These are phyloP conservation scores for Drosophila varians DNA, from an alignment of 1,140 invertebrate species.

Conservation along the genomic window DNA sequence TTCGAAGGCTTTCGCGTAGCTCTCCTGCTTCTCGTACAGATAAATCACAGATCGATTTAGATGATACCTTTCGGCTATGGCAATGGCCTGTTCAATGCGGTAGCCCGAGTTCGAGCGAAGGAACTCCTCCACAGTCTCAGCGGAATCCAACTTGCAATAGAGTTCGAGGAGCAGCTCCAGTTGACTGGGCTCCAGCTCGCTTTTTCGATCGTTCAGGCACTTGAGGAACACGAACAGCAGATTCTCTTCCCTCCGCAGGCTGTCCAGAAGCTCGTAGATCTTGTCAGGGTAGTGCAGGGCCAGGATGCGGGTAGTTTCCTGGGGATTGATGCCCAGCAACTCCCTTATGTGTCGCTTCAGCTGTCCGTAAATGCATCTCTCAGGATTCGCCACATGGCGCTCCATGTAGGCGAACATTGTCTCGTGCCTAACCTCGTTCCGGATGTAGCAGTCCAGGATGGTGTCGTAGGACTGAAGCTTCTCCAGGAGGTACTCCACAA, in stretches of 20 bases:
- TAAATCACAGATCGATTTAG: conserved; percentile 82
- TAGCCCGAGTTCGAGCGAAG: conserved; percentile 60
- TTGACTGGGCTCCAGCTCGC: conserved; percentile 84
- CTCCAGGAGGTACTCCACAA: conserved; percentile 84
- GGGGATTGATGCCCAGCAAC: conserved; percentile 83
- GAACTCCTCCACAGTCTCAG: conserved; percentile 64
- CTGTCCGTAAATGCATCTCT: conserved; percentile 83
- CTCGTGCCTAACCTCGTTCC: conserved; percentile 86
- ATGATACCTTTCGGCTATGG: conserved; percentile 82
- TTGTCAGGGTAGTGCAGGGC: conserved; percentile 84
- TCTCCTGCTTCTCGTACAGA: conserved; percentile 84
- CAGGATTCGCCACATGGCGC: conserved; percentile 86
- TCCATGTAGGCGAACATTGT: conserved; percentile 91
- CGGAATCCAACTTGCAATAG: conserved; percentile 87
- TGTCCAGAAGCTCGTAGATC: conserved; percentile 80
- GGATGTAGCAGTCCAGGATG: conserved; percentile 84
- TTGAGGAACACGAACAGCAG: conserved; percentile 87
- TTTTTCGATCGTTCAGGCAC: conserved; percentile 86
- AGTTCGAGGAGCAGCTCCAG: conserved; percentile 88
- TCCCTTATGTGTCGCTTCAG: conserved; percentile 83
- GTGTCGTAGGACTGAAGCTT: conserved; percentile 81
- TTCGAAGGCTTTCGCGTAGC: conserved; percentile 84
- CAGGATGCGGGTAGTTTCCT: conserved; percentile 85
- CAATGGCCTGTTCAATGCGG: conserved; percentile 82
- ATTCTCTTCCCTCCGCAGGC: conserved; percentile 79